Conservation (phyloP, 2,113 vertebrate genomes). For the Tachysurus fulvidraco region DNA sequence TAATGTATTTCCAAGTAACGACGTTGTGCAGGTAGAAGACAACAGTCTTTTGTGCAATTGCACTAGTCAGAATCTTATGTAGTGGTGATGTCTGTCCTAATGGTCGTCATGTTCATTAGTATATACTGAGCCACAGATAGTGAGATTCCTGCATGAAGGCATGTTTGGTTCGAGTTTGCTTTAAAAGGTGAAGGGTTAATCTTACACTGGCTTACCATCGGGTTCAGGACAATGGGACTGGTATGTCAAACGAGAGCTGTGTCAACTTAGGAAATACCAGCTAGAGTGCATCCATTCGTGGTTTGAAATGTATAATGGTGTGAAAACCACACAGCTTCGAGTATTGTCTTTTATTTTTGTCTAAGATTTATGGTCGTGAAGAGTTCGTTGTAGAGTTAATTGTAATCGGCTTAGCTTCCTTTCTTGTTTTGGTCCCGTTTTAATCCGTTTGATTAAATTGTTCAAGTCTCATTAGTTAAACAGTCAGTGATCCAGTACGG, state of each 20-base stretch:
- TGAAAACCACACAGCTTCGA: background rate
- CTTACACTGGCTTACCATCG: background rate
- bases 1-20: background rate
- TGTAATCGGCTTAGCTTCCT: background rate
- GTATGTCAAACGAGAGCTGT: conserved; percentile 16
- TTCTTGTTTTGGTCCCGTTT: background rate
- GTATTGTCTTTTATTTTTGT: background rate
- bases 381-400: background rate
- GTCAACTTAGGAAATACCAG: conserved; percentile 43
- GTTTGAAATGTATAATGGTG: conserved; percentile 6
- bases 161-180: background rate
- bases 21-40: background rate
- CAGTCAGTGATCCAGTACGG: background rate
- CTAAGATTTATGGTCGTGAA: background rate
- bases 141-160: background rate
- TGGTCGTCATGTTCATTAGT: background rate
- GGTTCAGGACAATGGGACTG: conserved; percentile 24
- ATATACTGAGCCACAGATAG: background rate
- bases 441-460: conserved; percentile 2
- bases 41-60: background rate
- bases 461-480: background rate
- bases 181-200: conserved; percentile 1
- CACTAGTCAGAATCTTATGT: background rate
- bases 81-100: background rate
- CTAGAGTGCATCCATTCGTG: conserved; percentile 14